Base-by-base conservation (phyloP, 2,888 invertebrate species). In the Xestia sexstrigata region DNA sequence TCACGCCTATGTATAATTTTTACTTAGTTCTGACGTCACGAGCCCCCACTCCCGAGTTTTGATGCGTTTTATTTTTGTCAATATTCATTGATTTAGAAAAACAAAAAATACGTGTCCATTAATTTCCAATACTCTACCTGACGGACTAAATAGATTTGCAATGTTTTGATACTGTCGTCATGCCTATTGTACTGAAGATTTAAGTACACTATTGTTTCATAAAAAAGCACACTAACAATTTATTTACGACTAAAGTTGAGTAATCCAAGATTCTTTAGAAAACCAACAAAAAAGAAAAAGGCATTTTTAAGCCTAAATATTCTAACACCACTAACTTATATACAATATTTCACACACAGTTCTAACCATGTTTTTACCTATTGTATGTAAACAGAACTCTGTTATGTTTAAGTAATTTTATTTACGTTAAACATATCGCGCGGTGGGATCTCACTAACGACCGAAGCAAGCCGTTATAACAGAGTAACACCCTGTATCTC, bases 371-470 rank as follows among this genome's bases (percentile, higher is more conserved):
- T 81, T 68, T 42, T 30, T 70, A 30, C 11, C 8, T 26, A 49
- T 70, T 79, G 30, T 72, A 69, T 42, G 39, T 70, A 83, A 62
- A 70, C 72, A 72, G 70, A 76, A 81, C 70, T 75, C 17, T 74
- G 76, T 26, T 79, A 70, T 79, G 78, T 82, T 85, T 87, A 86
- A 85, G 84, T 88, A 90, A 89, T 92, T 90, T 88, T 89, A 87
- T 91, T 91, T 90, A 89, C 89, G 87, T 89, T 87, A 88, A 87
- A 87, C 87, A 88, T 91, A 91, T 90, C 89, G 80, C 66, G 71
- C 75, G 83, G 86, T 88, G 80, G 87, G 86, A 90, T 92, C 92
- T 88, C 47, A 74, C 85, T 92, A 92, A 92, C 90, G 92, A 90
- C 90, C 87, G 79, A 78, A 82, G 82, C 77, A 86, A 76, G 86